Percentiles rank a stretch among this genome's conserved stretches.
phyloP scores from a whole-genome alignment of 2,797 vertebrate genomes.

The Chelmon rostratus region DNA sequence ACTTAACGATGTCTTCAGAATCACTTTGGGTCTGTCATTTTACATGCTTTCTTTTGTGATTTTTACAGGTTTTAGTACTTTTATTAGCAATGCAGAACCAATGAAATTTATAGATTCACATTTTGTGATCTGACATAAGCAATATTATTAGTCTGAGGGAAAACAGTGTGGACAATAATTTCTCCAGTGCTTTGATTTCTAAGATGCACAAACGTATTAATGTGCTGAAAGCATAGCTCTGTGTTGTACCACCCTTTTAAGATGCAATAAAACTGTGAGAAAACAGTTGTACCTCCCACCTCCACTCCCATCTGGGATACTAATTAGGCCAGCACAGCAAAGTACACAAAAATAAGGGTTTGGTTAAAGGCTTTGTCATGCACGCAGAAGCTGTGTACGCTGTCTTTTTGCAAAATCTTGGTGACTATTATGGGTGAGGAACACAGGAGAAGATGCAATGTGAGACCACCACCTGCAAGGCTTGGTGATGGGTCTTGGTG shows the following conservation, averaged over 20 bases:
- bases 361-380: slow-evolving; percentile 26
- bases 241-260: slow-evolving; percentile 74
- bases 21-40: slow-evolving; percentile 43
- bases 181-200: slow-evolving; percentile 50
- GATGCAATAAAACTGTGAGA: slow-evolving; percentile 77
- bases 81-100: slow-evolving; percentile 26
- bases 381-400: slow-evolving; percentile 15
- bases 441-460: neutral
- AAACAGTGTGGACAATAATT: slow-evolving; percentile 13
- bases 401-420: slow-evolving; percentile 12
- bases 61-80: slow-evolving; percentile 41
- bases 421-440: neutral
- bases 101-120: slow-evolving; percentile 35
- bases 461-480: neutral
- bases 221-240: slow-evolving; percentile 44
- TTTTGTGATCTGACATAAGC: slow-evolving; percentile 19
- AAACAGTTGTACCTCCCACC: slow-evolving; percentile 67
- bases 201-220: slow-evolving; percentile 49
- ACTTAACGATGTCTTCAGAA: slow-evolving; percentile 53
- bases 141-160: slow-evolving; percentile 38
- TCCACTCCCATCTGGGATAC: slow-evolving; percentile 66
- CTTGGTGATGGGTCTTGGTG: neutral
- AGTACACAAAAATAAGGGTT: slow-evolving; percentile 43
- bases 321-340: slow-evolving; percentile 76
- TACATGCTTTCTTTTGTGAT: slow-evolving; percentile 29